These are phyloP conservation scores for Reticulitermes speratus DNA, from an alignment of 1,140 invertebrate genomes.

Conservation along the genomic window DNA sequence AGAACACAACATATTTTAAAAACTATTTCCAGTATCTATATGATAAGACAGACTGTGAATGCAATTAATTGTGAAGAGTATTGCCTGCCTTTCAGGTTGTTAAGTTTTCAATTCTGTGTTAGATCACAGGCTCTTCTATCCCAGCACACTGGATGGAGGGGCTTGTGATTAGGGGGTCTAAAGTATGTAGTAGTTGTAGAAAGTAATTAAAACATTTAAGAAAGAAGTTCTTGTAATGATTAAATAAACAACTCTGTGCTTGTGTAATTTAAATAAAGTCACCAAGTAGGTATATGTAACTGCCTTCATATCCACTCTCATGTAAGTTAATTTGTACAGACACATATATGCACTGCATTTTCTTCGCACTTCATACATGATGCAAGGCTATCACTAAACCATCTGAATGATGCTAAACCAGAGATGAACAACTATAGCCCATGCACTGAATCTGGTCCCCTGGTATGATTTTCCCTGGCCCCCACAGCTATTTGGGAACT, in stretches of 20 bases:
- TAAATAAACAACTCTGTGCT: slow-evolving; percentile 16
- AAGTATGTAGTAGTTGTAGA: slow-evolving; percentile 17
- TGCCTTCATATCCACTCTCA: background rate
- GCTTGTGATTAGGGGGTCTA: slow-evolving; percentile 1
- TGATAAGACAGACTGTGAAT: slow-evolving; percentile 3
- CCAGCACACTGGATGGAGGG: background rate
- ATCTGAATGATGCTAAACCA: no score
- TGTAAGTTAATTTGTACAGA: no score
- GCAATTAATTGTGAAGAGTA: slow-evolving; percentile 28
- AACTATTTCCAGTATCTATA: slow-evolving; percentile 14
- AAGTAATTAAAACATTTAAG: background rate
- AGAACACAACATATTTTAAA: slow-evolving; percentile 9
- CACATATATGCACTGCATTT: no score
- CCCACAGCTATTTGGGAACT: no score
- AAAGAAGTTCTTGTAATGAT: slow-evolving; percentile 10
- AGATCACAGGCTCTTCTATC: slow-evolving; percentile 19
- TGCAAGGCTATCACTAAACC: no score
- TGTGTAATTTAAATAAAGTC: slow-evolving; percentile 16
- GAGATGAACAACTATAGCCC: no score
- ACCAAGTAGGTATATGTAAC: background rate
- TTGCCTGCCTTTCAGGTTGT: slow-evolving; percentile 29
- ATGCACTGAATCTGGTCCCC: no score
- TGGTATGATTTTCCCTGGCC: no score
- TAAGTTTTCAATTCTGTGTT: slow-evolving; percentile 30
- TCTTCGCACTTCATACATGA: no score